Evolutionary conservation across 2,113 vertebrate species (phyloP).

Genomic region (Oreamnos americanus): DNA sequence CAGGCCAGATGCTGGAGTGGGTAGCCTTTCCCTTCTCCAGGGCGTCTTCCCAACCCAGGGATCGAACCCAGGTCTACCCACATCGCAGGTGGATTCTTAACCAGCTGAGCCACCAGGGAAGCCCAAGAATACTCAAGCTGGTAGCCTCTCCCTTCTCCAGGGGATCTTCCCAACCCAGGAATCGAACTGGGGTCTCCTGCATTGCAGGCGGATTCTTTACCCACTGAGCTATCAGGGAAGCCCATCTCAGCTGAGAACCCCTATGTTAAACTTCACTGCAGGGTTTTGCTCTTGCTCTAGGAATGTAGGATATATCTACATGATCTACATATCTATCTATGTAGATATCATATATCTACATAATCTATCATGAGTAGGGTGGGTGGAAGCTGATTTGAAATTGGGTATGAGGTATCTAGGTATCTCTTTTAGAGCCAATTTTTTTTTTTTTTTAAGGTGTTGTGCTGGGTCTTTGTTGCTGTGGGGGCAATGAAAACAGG

Average conservation of each 20-base stretch:
- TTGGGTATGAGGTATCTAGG: neutral
- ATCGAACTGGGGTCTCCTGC: neutral
- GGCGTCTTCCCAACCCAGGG: neutral
- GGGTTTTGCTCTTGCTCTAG: neutral
- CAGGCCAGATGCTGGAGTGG: neutral
- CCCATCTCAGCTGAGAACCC: neutral
- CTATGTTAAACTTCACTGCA: neutral
- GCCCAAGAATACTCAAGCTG: rapidly evolving
- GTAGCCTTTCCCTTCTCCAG: neutral
- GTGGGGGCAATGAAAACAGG: neutral
- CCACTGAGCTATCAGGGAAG: neutral
- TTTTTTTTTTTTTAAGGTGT: neutral
- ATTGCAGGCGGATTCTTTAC: neutral
- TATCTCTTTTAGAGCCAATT: neutral
- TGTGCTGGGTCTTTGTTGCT: neutral
- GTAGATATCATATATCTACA: too few species aligned
- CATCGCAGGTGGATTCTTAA: rapidly evolving
- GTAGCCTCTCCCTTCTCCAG: neutral
- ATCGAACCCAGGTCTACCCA: neutral
- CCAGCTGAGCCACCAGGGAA: neutral
- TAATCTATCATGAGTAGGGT: neutral
- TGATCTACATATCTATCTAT: too few species aligned
- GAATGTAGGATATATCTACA: neutral
- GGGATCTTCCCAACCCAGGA: neutral
- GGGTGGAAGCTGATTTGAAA: neutral